Evolutionary conservation across 2,113 vertebrate species (phyloP).

Genomic region (Spilogale gracilis): DNA sequence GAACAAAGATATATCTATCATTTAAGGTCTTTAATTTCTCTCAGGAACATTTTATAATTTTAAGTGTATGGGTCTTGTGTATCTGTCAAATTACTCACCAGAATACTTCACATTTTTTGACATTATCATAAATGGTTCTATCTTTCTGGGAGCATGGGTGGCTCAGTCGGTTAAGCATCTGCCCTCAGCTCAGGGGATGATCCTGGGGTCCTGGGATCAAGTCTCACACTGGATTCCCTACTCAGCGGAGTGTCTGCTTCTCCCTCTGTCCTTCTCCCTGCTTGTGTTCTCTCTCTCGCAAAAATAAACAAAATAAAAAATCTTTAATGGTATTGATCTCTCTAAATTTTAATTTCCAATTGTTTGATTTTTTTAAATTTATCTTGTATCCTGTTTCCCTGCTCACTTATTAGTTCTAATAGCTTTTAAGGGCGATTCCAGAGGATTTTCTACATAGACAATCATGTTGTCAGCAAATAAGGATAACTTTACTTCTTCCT

Average conservation of each 20-base stretch:
- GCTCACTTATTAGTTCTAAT: background rate
- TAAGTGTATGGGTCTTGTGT: background rate
- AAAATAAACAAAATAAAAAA: too few species aligned
- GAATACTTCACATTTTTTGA: background rate
- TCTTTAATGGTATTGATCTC: background rate
- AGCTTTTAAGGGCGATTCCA: background rate
- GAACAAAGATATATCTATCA: background rate
- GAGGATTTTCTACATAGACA: background rate
- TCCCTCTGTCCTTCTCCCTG: too few species aligned
- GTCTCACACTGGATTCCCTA: too few species aligned
- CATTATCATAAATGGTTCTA: background rate
- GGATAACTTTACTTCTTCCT: background rate
- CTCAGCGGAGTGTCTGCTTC: too few species aligned
- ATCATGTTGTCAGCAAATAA: background rate
- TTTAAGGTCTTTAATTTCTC: slow-evolving; percentile 1
- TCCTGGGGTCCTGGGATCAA: too few species aligned
- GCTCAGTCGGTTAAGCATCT: too few species aligned
- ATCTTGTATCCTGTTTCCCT: background rate
- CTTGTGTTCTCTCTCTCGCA: too few species aligned
- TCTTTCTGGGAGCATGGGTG: too few species aligned
- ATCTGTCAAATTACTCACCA: background rate
- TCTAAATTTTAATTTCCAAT: background rate
- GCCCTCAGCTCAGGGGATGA: too few species aligned
- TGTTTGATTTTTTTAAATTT: background rate
- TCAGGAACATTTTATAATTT: background rate